phyloP scores from a whole-genome alignment of 2,888 invertebrate species.

The Alviniconcha strummeri region DNA sequence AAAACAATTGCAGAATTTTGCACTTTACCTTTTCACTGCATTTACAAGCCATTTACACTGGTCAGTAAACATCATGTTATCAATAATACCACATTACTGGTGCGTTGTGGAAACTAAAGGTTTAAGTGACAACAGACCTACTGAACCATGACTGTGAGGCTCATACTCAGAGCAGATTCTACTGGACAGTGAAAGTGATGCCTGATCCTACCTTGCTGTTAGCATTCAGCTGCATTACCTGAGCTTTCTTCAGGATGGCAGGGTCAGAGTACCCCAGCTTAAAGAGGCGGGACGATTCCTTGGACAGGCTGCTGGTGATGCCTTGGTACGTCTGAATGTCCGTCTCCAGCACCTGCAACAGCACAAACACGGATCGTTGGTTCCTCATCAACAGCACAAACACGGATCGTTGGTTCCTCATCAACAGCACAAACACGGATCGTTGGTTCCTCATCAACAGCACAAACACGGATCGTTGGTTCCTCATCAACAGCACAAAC shows the following conservation, averaged over 20 bases:
- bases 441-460: conserved; percentile 38
- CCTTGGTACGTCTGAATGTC: conserved; percentile 70
- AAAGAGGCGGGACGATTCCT: conserved; percentile 65
- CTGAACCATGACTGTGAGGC: no score
- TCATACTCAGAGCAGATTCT: no score
- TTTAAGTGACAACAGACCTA: no score
- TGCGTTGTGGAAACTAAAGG: no score
- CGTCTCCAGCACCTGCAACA: conserved; percentile 80
- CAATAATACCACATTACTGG: no score
- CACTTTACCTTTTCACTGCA: no score
- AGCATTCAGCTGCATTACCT: conserved; percentile 49
- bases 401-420: not conserved
- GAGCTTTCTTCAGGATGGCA: conserved; percentile 63
- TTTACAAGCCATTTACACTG: no score
- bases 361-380: not conserved
- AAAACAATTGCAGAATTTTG: no score
- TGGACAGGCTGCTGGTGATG: conserved; percentile 65
- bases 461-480: not conserved
- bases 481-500: conserved; percentile 39
- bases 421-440: conserved; percentile 34
- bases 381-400: conserved; percentile 38
- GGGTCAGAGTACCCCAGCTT: conserved; percentile 89
- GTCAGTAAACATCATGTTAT: no score
- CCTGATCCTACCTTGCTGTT: no score
- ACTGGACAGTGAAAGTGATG: no score